Percentiles rank a stretch among this genome's conserved stretches.
These are phyloP conservation scores for Leptinotarsa juncta DNA, from an alignment of 2,888 invertebrate genomes.

Conservation along the genomic window DNA sequence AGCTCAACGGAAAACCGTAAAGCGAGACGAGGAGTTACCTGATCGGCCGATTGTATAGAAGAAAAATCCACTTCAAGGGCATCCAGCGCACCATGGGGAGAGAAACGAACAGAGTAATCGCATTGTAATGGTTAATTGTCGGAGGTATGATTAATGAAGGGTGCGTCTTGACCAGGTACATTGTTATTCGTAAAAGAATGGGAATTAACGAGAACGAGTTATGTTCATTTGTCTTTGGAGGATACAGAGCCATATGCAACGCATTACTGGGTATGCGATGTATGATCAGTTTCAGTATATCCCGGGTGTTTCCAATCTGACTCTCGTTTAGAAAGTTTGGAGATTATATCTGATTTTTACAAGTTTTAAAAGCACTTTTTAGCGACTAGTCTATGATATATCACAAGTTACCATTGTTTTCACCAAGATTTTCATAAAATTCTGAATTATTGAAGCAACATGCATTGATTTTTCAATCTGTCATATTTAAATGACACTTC, in stretches of 20 bases:
- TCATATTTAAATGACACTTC: too few relatives aligned
- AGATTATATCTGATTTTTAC: too few relatives aligned
- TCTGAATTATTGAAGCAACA: too few relatives aligned
- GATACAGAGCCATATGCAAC: background rate
- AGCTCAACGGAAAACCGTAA: constrained; percentile 32
- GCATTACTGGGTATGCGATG: background rate
- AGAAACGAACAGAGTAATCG: constrained; percentile 31
- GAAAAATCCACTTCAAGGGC: constrained; percentile 38
- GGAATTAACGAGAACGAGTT: constrained; percentile 14
- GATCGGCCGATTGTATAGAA: constrained; percentile 35
- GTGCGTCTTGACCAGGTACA: constrained; percentile 29
- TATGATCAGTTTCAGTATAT: background rate
- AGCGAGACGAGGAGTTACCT: constrained; percentile 40
- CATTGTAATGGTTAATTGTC: constrained; percentile 32
- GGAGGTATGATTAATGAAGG: constrained; percentile 33
- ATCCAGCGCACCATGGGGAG: constrained; percentile 30
- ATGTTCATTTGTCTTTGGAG: constrained; percentile 11
- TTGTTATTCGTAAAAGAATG: constrained; percentile 16
- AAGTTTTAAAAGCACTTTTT: too few relatives aligned
- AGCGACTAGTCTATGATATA: too few relatives aligned
- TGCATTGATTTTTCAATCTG: too few relatives aligned
- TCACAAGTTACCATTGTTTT: too few relatives aligned
- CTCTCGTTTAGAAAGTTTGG: too few relatives aligned
- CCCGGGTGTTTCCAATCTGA: too few relatives aligned
- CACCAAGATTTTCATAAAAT: too few relatives aligned